phyloP scores from a whole-genome alignment of 2,113 vertebrate genomes.

The Lathamus discolor region DNA sequence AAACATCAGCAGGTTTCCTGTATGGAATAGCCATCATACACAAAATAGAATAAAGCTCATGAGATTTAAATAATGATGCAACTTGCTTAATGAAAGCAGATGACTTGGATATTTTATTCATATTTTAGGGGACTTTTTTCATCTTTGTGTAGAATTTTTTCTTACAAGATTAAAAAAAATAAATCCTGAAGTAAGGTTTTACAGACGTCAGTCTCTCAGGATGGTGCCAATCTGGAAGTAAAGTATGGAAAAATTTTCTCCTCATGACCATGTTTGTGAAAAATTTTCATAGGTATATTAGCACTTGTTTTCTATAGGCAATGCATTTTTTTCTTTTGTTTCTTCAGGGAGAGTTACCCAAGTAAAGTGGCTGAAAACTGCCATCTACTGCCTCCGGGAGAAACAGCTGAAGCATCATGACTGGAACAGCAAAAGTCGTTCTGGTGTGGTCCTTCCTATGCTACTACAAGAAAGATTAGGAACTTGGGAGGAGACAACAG shows the following conservation, averaged over 20 bases:
- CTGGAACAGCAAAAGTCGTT: background rate
- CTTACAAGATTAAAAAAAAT: background rate
- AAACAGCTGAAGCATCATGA: background rate
- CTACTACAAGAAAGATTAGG: background rate
- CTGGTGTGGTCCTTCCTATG: background rate
- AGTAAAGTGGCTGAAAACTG: slow-evolving; percentile 40
- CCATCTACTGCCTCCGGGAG: slow-evolving; percentile 45
- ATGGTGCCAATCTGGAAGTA: background rate
- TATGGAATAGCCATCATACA: background rate
- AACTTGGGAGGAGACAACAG: background rate
- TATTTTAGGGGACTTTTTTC: background rate
- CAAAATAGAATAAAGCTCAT: background rate
- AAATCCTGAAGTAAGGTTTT: background rate
- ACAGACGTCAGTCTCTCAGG: background rate
- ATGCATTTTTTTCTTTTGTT: accelerated
- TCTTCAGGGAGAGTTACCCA: background rate
- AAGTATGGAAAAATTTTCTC: background rate
- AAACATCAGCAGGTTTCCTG: background rate
- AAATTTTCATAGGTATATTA: background rate
- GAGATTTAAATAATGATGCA: background rate
- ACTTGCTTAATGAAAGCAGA: background rate
- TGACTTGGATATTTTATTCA: background rate
- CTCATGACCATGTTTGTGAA: background rate
- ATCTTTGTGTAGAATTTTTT: background rate
- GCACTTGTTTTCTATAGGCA: background rate